Evolutionary conservation across 2,797 vertebrate species (phyloP), one percentile per base, ranked within the genome.

Genomic region (Pseudochaenichthys georgianus): DNA sequence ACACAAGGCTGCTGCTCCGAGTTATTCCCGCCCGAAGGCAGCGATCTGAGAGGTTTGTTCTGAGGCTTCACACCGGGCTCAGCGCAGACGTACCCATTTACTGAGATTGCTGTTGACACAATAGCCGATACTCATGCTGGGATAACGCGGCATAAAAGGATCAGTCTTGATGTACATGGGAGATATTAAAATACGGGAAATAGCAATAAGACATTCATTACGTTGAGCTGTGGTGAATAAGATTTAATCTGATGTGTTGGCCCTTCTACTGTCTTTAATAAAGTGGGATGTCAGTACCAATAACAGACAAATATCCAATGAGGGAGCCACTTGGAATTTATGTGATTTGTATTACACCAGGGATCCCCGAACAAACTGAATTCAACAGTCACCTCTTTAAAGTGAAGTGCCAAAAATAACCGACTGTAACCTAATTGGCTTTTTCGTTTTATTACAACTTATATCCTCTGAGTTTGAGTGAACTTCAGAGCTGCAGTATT

Each of bases 381-480:
- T 4, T 5, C 16, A 60, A 42, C 1, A 34, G 9, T 23, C 17
- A 9, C 7, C 47, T 41, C 19, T 19, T 19, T 19, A 19, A 47
- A 19, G 19, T 8, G 8, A 43, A 55, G 19, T 28, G n/a, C 5
- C 28, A 28, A 28, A 28, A 28, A 28, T 28, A 28, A 28, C 28
- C 13, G 65, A 31, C 42, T 38, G 34, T 53, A 15, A 60, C 13
- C 64, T 8, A 19, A 19, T 42, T 17, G 43, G 31, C 58, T 57
- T 59, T 51, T 43, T 43, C 0, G 2, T 67, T 65, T 75, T 6
- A 64, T 64, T 68, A 43, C 48, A 9, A 34, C 9, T 38, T 43
- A 15, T 67, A 9, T 43, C 54, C 38, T 43, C 16, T 1, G 9
- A 46, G 51, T 64, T 28, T 46, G 51, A 31, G 38, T 13, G 52